Base-by-base conservation (phyloP, 1,140 invertebrate species). In the Spodoptera frugiperda region DNA sequence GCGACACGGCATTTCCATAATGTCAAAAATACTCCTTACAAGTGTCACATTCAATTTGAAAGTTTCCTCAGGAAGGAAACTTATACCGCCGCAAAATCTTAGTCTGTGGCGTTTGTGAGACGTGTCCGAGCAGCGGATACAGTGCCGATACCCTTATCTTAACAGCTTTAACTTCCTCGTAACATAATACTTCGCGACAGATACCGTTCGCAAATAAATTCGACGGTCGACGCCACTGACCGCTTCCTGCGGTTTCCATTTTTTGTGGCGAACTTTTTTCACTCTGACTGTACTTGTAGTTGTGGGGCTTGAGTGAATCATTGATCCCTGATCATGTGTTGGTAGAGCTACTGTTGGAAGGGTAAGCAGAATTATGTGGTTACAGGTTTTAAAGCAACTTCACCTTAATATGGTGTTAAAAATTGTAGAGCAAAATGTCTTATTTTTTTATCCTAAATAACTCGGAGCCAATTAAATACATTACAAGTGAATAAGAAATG, bases 131-230 rank as follows among this genome's bases (percentile, higher is more conserved):
- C 5, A 76, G 59, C 80, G 80, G 82, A 82, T 78, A 80, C 78
- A 79, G 54, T 21, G 72, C 46, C 74, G 78, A 78, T 67, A 78
- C 57, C 61, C 75, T 78, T 84, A 84, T 84, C 83, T 84, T 78
- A 82, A 79, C 76, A 77, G 79, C 80, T 55, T 73, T 71, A 77
- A 80, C 81, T 80, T 83, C 81, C 83, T 81, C 53, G 78, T 79
- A 83, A 84, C 74, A 78, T 78, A 71, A 82, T 79, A 82, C 80
- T 70, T 67, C 74, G 44, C 39, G 67, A 70, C 55, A 55, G 76
- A 72, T 76, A 78, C 61, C 57, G 72, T 78, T 68, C 30, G 74
- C 77, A 73, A 77, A 78, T 82, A 84, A 84, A 82, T 84, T 81
- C 76, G 59, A 67, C 51, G 76, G 76, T 59, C 44, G 21, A 75